phyloP scores from a whole-genome alignment of 1,140 invertebrate genomes.

The Danaus melanippus region DNA sequence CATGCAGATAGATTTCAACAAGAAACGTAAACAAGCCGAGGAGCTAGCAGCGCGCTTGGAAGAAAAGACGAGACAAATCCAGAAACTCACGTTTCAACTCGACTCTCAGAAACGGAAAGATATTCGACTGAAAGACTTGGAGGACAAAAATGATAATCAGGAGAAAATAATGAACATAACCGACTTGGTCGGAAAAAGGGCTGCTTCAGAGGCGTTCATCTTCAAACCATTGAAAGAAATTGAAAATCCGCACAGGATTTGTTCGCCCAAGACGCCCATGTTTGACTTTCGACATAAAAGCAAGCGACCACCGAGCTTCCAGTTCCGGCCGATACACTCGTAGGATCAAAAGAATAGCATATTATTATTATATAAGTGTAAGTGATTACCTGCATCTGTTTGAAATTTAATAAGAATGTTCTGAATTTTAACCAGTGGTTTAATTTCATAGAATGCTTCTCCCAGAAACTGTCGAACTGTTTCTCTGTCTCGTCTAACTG shows the following conservation, averaged over 20 bases:
- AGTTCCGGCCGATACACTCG: slow-evolving; percentile 44
- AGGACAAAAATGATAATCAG: slow-evolving; percentile 32
- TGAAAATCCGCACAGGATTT: slow-evolving; percentile 38
- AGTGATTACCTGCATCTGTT: slow-evolving; percentile 65
- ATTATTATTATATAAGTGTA: slow-evolving; percentile 13
- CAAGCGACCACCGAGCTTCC: slow-evolving; percentile 41
- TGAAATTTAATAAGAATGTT: slow-evolving; percentile 79
- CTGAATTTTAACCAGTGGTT: slow-evolving; percentile 91
- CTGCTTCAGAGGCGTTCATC: slow-evolving; percentile 47
- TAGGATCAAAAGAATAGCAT: slow-evolving; percentile 17
- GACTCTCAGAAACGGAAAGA: slow-evolving; percentile 58
- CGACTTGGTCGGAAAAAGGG: slow-evolving; percentile 48
- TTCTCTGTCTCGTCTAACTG: slow-evolving; percentile 96
- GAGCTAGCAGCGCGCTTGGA: slow-evolving; percentile 57
- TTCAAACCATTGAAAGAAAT: slow-evolving; percentile 56
- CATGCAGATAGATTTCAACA: slow-evolving; percentile 58
- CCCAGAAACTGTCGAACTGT: slow-evolving; percentile 95
- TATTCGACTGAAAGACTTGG: slow-evolving; percentile 45
- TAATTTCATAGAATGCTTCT: slow-evolving; percentile 88
- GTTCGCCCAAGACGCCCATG: slow-evolving; percentile 54
- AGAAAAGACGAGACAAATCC: slow-evolving; percentile 62
- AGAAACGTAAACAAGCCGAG: slow-evolving; percentile 60
- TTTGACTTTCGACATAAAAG: slow-evolving; percentile 55
- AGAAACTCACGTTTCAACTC: slow-evolving; percentile 61
- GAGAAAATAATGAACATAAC: slow-evolving; percentile 56